These are phyloP conservation scores for Musca domestica DNA, from an alignment of 1,140 invertebrate species.

Conservation along the genomic window DNA sequence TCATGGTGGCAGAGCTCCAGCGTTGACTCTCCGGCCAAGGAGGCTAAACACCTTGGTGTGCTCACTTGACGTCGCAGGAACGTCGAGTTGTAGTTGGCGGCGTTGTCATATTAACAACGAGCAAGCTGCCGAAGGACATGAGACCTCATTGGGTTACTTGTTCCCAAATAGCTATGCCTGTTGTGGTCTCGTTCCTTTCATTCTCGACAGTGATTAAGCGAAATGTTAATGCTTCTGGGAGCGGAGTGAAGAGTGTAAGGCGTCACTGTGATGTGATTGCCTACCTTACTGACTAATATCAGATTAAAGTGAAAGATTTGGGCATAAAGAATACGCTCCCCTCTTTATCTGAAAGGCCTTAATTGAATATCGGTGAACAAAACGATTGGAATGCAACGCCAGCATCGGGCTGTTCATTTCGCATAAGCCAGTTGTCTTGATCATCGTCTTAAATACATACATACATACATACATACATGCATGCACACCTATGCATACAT, in stretches of 20 bases:
- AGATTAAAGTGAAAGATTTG: conserved; percentile 31
- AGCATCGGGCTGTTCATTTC: not conserved
- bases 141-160: too few relatives aligned
- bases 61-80: conserved; percentile 5
- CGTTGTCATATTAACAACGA: conserved; percentile 26
- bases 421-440: too few relatives aligned
- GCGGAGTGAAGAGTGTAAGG: not conserved
- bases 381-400: conserved; percentile 4
- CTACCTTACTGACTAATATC: conserved; percentile 38
- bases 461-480: too few relatives aligned
- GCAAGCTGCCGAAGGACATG: not conserved
- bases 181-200: not conserved
- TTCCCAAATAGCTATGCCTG: not conserved
- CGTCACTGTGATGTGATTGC: not conserved
- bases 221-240: conserved; percentile 42
- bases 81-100: conserved; percentile 20
- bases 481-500: not conserved
- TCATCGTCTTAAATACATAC: not conserved
- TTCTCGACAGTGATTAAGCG: conserved; percentile 50
- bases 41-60: not conserved
- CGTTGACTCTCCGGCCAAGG: not conserved
- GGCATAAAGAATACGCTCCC: not conserved
- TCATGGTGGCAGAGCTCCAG: not conserved
- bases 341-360: not conserved
- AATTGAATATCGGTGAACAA: not conserved